A percentile compares a stretch with the other conserved stretches of the same genome.
phyloP scores from a whole-genome alignment of 2,888 invertebrate species.

The Alitta virens region DNA sequence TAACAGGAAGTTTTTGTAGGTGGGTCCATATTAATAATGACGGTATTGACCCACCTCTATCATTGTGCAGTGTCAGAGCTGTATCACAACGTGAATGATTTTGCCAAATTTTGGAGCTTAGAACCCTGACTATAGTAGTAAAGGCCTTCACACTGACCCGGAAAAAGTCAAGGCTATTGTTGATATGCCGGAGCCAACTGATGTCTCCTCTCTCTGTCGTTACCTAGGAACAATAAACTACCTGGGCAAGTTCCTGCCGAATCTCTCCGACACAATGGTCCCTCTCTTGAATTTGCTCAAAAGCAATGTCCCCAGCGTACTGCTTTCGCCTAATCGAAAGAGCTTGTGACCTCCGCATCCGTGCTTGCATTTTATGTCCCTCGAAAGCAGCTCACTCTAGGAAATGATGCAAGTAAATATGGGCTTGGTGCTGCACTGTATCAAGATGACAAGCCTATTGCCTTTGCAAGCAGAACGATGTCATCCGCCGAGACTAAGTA shows the following conservation, averaged over 20 bases:
- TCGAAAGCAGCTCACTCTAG: conserved; percentile 5
- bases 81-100: too few relatives aligned
- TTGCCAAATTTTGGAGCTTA: too few relatives aligned
- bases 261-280: conserved; percentile 17
- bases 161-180: background rate
- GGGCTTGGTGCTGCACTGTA: conserved; percentile 16
- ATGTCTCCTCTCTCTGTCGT: background rate
- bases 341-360: conserved; percentile 7
- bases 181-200: background rate
- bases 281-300: conserved; percentile 20
- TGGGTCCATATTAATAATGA: too few relatives aligned
- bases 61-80: too few relatives aligned
- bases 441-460: conserved; percentile 15
- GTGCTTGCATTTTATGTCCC: conserved; percentile 17
- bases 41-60: too few relatives aligned
- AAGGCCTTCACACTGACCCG: too few relatives aligned
- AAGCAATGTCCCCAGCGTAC: conserved; percentile 17
- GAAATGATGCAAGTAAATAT: conserved; percentile 11
- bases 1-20: too few relatives aligned
- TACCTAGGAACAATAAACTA: conserved; percentile 27
- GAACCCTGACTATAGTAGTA: too few relatives aligned
- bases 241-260: conserved; percentile 20
- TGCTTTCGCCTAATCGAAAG: conserved; percentile 21
- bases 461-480: conserved; percentile 10
- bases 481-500: background rate